These are phyloP conservation scores for Cassiopea xamachana DNA, from an alignment of 30 jellyfish, hydroid and myxozoan species.

Conservation along the genomic window DNA sequence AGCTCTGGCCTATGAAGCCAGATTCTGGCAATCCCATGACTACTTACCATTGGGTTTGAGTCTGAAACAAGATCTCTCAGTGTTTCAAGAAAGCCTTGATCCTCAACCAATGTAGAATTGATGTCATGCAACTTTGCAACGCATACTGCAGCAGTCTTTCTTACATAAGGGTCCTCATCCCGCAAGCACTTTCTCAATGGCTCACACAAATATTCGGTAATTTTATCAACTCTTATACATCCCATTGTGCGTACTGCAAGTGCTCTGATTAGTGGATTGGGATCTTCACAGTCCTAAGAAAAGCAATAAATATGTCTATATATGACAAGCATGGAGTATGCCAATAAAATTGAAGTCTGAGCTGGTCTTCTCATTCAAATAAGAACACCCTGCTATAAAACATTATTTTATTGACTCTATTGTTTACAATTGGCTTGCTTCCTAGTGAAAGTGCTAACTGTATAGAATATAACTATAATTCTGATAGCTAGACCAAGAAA, in stretches of 20 bases:
- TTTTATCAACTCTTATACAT: constrained; percentile 95
- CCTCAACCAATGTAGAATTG: constrained; percentile 93
- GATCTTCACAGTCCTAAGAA: constrained; percentile 97
- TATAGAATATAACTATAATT: too few species aligned
- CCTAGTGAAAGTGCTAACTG: too few species aligned
- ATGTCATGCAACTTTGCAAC: constrained; percentile 96
- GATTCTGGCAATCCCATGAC: not conserved
- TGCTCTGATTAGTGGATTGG: constrained; percentile 98
- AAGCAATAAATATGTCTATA: not conserved
- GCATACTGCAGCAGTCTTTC: constrained; percentile 99
- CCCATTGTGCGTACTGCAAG: constrained; percentile 99
- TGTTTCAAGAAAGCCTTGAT: constrained; percentile 95
- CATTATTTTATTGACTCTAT: too few species aligned
- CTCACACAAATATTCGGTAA: constrained; percentile 96
- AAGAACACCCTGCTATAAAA: too few species aligned
- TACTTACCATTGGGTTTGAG: constrained; percentile 96
- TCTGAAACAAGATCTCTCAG: constrained; percentile 93
- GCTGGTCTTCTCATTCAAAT: too few species aligned
- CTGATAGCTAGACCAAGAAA: too few species aligned
- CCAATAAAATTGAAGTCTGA: too few species aligned
- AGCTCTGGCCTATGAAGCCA: not conserved
- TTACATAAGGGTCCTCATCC: constrained; percentile 99
- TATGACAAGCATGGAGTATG: not conserved
- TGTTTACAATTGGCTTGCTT: too few species aligned
- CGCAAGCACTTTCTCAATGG: constrained; percentile 95